A percentile compares a stretch with the other conserved stretches of the same genome.
Conservation (phyloP, 2,888 invertebrate species). For the Reticulitermes lucifugus region DNA sequence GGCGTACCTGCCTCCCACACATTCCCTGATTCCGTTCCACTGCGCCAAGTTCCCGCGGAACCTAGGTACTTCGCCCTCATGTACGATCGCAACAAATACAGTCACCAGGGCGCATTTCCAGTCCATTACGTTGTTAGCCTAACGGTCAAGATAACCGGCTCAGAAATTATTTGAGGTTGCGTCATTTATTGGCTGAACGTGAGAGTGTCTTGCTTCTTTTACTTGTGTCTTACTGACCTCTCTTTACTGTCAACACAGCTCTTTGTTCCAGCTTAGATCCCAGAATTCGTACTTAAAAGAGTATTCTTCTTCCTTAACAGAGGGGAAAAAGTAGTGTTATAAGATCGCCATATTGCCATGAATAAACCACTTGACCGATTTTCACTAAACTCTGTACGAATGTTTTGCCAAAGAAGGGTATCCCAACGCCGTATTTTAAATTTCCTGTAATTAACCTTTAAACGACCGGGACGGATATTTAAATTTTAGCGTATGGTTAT, state of each 20-base stretch:
- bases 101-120: not conserved
- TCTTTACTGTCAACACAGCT: not conserved
- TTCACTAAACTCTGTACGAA: too few relatives aligned
- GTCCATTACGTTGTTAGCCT: not conserved
- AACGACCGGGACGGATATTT: too few relatives aligned
- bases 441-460: too few relatives aligned
- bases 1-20: too few relatives aligned
- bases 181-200: not conserved
- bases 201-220: not conserved
- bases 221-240: not conserved
- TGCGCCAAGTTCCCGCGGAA: not conserved
- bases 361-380: too few relatives aligned
- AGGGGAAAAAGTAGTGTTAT: too few relatives aligned
- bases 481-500: too few relatives aligned
- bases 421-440: too few relatives aligned
- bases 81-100: not conserved
- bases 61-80: not conserved
- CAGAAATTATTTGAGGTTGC: not conserved
- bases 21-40: not conserved
- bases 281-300: not conserved
- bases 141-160: conserved; percentile 16
- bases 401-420: not conserved
- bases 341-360: too few relatives aligned
- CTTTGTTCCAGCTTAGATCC: conserved; percentile 5
- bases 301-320: too few relatives aligned